A percentile compares a stretch with the other conserved stretches of the same genome.
These are phyloP conservation scores for Megastigmus dorsalis DNA, from an alignment of 2,888 invertebrate species.

Conservation along the genomic window DNA sequence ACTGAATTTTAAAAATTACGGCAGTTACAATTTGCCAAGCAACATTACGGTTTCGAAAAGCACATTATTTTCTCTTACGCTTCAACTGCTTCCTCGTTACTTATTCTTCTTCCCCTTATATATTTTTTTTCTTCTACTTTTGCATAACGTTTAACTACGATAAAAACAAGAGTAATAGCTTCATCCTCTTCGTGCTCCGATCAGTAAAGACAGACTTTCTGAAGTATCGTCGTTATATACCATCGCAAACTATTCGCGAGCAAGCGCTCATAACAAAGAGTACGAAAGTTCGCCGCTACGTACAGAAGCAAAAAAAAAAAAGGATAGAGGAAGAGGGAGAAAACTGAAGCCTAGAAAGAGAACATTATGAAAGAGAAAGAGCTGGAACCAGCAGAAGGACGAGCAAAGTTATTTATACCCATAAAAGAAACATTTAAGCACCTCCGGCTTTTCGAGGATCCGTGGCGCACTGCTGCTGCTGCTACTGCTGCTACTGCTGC, in stretches of 20 bases:
- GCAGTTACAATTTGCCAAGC: too few species aligned
- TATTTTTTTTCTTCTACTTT: too few species aligned
- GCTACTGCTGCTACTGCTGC: too few species aligned
- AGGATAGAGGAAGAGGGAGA: background rate
- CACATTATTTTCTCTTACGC: too few species aligned
- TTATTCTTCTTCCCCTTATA: too few species aligned
- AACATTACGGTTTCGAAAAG: too few species aligned
- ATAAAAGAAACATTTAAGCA: conserved; percentile 49
- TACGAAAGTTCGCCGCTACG: conserved; percentile 4
- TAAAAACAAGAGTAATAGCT: too few species aligned
- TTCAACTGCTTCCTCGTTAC: too few species aligned
- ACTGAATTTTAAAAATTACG: too few species aligned
- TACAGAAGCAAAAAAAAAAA: background rate
- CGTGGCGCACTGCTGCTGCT: background rate
- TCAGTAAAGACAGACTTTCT: conserved; percentile 6
- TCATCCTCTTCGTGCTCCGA: background rate
- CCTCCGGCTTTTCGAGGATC: conserved; percentile 24
- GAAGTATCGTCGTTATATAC: conserved; percentile 1
- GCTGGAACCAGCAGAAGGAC: background rate
- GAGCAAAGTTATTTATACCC: conserved; percentile 41
- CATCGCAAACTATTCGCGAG: background rate
- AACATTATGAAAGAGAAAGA: background rate
- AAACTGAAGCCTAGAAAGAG: background rate
- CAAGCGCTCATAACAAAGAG: conserved; percentile 20
- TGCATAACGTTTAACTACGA: too few species aligned